Evolutionary conservation across 2,888 invertebrate genomes (phyloP).

Genomic region (Syrphus vitripennis): DNA sequence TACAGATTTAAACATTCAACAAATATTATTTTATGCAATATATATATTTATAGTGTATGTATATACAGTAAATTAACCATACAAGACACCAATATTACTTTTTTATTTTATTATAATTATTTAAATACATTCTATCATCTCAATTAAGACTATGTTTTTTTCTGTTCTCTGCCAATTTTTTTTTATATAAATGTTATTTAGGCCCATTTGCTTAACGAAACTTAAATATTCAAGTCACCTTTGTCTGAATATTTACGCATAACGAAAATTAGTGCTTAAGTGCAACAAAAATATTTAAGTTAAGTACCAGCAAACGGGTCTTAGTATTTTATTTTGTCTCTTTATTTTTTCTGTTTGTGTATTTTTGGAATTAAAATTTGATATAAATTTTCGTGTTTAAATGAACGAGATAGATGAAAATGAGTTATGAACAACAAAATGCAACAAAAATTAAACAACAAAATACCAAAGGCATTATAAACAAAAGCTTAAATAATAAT

Average conservation of each 20-base stretch:
- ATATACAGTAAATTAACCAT: conserved; percentile 52
- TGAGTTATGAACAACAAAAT: conserved; percentile 59
- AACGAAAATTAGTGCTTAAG: too few species aligned
- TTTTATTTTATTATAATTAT: background rate
- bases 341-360: conserved; percentile 9
- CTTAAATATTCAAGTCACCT: too few species aligned
- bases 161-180: conserved; percentile 45
- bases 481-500: conserved; percentile 2
- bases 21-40: conserved; percentile 33
- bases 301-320: too few species aligned
- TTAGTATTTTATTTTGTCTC: conserved; percentile 25
- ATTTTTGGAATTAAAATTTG: conserved; percentile 41
- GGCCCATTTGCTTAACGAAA: too few species aligned
- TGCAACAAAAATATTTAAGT: too few species aligned
- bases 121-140: conserved; percentile 52
- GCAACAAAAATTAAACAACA: conserved; percentile 42
- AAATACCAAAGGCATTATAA: conserved; percentile 31
- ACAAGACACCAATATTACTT: conserved; percentile 66
- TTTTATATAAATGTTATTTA: background rate
- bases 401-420: conserved; percentile 41
- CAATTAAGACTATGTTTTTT: conserved; percentile 28
- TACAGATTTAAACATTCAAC: conserved; percentile 50
- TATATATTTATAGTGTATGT: conserved; percentile 23
- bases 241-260: too few species aligned
- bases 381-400: conserved; percentile 29